Conservation (phyloP, 1,140 invertebrate genomes). For the Agrypnia vestita region DNA sequence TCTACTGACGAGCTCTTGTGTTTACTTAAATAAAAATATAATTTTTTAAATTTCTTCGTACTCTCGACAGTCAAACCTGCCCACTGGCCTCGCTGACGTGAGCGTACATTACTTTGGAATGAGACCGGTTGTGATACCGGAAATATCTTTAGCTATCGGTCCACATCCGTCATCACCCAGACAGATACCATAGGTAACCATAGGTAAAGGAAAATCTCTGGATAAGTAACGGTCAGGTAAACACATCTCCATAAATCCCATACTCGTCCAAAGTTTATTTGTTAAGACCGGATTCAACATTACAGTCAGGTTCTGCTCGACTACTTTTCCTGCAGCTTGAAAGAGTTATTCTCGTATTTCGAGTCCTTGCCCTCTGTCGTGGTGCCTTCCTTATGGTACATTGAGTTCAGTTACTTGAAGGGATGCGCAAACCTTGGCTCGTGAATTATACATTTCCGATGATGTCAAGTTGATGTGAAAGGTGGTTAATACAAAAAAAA, state of each 20-base stretch:
- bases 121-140: too few relatives aligned
- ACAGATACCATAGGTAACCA: background rate
- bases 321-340: constrained; percentile 3
- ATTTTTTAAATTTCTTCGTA: too few relatives aligned
- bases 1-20: too few relatives aligned
- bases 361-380: background rate
- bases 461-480: too few relatives aligned
- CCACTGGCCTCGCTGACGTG: too few relatives aligned
- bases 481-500: too few relatives aligned
- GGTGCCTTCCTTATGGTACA: constrained; percentile 3
- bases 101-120: too few relatives aligned
- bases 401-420: background rate
- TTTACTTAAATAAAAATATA: too few relatives aligned
- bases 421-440: background rate
- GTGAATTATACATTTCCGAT: background rate
- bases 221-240: background rate
- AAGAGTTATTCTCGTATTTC: background rate
- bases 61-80: too few relatives aligned
- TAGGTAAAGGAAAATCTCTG: constrained; percentile 3
- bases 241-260: constrained; percentile 21
- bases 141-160: too few relatives aligned
- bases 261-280: constrained; percentile 21
- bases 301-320: constrained; percentile 6
- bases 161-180: too few relatives aligned
- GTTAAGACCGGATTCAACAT: constrained; percentile 14